These are phyloP conservation scores for Eucidaris tribuloides DNA, from an alignment of 35 echinoderm and acorn worm species.

Conservation along the genomic window DNA sequence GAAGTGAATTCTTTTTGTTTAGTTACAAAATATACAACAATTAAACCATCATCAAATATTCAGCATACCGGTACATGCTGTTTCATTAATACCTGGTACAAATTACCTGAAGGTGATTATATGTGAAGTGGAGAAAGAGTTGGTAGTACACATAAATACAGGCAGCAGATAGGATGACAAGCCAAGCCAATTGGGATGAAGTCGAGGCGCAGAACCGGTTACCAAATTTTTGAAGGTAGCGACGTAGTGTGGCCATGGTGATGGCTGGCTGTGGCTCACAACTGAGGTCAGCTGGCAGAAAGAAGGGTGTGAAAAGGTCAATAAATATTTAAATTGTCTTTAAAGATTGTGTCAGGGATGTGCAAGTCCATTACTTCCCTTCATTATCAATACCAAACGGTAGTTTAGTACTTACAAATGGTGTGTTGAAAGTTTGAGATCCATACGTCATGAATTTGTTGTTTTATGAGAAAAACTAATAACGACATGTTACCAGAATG, in stretches of 20 bases:
- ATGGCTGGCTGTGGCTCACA: too few species aligned
- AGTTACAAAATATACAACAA: not conserved
- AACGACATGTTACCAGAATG: too few species aligned
- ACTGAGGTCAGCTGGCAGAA: too few species aligned
- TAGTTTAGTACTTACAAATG: too few species aligned
- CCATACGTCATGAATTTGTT: too few species aligned
- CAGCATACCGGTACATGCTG: not conserved
- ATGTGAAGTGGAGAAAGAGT: constrained; percentile 34
- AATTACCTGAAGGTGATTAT: constrained; percentile 32
- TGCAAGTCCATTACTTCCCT: too few species aligned
- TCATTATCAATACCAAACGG: too few species aligned
- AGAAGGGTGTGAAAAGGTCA: too few species aligned
- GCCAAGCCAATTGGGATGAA: not conserved
- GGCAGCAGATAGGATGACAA: not conserved
- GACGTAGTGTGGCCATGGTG: not conserved
- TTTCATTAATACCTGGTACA: not conserved
- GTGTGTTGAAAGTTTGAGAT: too few species aligned
- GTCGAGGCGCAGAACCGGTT: constrained; percentile 1
- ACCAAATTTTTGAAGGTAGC: not conserved
- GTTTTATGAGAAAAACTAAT: too few species aligned
- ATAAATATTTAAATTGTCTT: too few species aligned
- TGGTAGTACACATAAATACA: constrained; percentile 35
- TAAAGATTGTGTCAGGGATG: too few species aligned
- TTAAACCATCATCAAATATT: not conserved
- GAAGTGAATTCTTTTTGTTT: not conserved